Conservation (phyloP, 1,140 invertebrate genomes). For the Formica exsecta region DNA sequence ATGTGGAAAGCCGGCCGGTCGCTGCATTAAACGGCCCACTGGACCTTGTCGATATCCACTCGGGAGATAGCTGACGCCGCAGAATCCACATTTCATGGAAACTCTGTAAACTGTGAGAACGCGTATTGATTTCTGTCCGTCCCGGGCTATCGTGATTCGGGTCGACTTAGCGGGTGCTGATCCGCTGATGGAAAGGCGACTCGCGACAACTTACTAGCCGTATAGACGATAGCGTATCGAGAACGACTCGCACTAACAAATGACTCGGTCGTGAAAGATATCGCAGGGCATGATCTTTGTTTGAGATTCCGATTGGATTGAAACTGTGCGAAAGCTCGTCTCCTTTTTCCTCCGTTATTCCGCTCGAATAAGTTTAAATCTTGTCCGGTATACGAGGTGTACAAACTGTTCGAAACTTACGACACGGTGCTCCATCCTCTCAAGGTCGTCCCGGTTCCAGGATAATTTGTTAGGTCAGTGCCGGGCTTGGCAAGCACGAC, state of each 20-base stretch:
- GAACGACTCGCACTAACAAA: background rate
- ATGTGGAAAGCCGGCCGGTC: background rate
- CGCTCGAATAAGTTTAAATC: conserved; percentile 21
- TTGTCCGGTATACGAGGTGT: background rate
- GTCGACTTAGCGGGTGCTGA: conserved; percentile 49
- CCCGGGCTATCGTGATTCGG: conserved; percentile 24
- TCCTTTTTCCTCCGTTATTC: background rate
- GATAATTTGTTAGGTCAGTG: conserved; percentile 62
- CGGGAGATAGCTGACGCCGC: conserved; percentile 5
- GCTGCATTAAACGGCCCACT: background rate
- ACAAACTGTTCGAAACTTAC: background rate
- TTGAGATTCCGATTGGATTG: background rate
- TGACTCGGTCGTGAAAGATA: background rate
- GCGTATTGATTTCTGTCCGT: conserved; percentile 60
- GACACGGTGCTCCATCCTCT: conserved; percentile 14
- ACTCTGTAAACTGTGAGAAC: conserved; percentile 51
- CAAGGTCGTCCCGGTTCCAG: conserved; percentile 51
- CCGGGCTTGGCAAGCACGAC: conserved; percentile 53
- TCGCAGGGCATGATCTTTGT: background rate
- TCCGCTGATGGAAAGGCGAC: conserved; percentile 39
- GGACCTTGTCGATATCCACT: background rate
- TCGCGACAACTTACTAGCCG: background rate
- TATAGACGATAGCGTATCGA: conserved; percentile 20
- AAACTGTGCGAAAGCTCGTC: background rate
- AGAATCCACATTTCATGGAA: conserved; percentile 40